A percentile compares a stretch with the other conserved stretches of the same genome.
phyloP scores from a whole-genome alignment of 2,888 invertebrate species.

The Orthosia incerta region DNA sequence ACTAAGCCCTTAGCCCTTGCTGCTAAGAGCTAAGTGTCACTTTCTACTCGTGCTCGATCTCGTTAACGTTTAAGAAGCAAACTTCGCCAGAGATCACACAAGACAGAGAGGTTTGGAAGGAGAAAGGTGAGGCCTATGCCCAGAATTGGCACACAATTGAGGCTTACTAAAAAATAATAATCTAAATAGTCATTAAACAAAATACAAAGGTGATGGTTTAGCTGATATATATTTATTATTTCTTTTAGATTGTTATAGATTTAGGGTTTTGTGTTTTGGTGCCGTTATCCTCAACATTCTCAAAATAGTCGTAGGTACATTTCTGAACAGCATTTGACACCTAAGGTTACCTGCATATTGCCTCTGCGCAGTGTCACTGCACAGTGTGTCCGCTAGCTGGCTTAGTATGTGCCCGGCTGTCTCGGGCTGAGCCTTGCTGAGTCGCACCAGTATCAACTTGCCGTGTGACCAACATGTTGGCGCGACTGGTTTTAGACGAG shows the following conservation, averaged over 20 bases:
- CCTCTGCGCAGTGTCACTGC: constrained; percentile 71
- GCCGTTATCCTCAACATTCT: no score
- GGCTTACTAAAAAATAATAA: background rate
- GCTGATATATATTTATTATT: no score
- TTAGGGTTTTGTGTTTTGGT: no score
- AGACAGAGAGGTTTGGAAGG: background rate
- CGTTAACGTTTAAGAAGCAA: background rate
- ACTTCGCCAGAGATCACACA: background rate
- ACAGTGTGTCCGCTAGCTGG: constrained; percentile 79
- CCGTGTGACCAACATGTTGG: constrained; percentile 81
- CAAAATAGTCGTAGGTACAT: no score
- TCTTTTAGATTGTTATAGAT: no score
- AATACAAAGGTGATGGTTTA: no score
- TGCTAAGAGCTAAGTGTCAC: no score
- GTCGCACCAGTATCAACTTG: constrained; percentile 80
- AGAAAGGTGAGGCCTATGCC: background rate
- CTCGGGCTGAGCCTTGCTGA: constrained; percentile 82
- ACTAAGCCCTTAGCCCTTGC: no score
- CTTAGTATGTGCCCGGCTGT: constrained; percentile 79
- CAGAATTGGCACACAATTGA: background rate
- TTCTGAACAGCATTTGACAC: no score
- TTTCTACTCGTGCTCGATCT: no score
- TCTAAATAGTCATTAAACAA: no score
- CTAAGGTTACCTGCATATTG: constrained; percentile 80
- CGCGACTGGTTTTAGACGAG: constrained; percentile 72